phyloP scores from a whole-genome alignment of 2,113 vertebrate genomes.

The Pyxicephalus adspersus region DNA sequence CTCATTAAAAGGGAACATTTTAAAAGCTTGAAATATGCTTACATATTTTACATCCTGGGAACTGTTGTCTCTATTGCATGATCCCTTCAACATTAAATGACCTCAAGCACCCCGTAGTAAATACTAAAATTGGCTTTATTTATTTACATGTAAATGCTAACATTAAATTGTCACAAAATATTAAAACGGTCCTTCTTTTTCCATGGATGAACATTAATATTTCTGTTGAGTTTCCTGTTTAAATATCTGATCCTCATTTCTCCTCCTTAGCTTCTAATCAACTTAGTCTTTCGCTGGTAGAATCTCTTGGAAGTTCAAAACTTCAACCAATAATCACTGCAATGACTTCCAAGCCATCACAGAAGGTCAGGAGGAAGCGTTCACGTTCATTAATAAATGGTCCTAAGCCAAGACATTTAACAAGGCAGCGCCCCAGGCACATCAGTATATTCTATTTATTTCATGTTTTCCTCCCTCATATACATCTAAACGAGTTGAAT shows the following conservation, averaged over 20 bases:
- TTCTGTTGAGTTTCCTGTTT: slow-evolving; percentile 17
- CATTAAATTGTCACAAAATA: slow-evolving; percentile 43
- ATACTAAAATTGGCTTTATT: background rate
- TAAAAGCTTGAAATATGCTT: background rate
- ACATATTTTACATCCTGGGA: background rate
- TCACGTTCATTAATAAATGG: slow-evolving; percentile 46
- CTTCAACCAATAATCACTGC: slow-evolving; percentile 47
- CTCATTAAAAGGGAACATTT: too few species aligned
- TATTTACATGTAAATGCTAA: background rate
- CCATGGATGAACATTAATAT: background rate
- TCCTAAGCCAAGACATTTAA: slow-evolving; percentile 32
- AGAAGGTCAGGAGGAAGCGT: slow-evolving; percentile 22
- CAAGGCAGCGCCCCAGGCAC: slow-evolving; percentile 25
- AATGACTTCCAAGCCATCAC: slow-evolving; percentile 46
- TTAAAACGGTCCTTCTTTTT: background rate
- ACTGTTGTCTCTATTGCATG: background rate
- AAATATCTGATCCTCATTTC: background rate
- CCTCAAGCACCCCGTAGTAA: slow-evolving; percentile 4
- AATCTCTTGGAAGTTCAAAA: slow-evolving; percentile 24
- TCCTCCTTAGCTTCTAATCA: slow-evolving; percentile 22
- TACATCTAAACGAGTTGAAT: background rate
- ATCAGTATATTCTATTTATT: slow-evolving; percentile 12
- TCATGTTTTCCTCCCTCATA: slow-evolving; percentile 20
- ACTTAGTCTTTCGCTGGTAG: slow-evolving; percentile 2
- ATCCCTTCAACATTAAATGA: slow-evolving; percentile 8